phyloP scores from a whole-genome alignment of 2,113 vertebrate species.

The Pelecanoides urinatrix region DNA sequence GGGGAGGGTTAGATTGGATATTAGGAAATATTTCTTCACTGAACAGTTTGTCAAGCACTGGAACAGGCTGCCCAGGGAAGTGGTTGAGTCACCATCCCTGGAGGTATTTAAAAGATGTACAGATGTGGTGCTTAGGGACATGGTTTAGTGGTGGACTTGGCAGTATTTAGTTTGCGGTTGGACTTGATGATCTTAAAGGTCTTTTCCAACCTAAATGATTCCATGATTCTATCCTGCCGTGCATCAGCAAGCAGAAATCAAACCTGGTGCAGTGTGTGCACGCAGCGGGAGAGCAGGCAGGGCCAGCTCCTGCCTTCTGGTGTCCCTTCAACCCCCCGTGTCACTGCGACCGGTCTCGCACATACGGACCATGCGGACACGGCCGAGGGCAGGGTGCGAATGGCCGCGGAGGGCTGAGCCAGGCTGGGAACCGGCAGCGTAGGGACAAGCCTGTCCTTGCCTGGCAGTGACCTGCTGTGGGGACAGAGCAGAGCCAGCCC shows the following conservation, averaged over 20 bases:
- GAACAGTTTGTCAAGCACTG: no score
- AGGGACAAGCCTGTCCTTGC: not conserved
- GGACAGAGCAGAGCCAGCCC: not conserved
- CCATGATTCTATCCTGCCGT: not conserved
- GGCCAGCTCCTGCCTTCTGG: not conserved
- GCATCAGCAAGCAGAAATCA: not conserved
- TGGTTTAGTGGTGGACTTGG: no score
- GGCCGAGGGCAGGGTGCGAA: not conserved
- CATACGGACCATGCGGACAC: not conserved
- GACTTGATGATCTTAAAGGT: no score
- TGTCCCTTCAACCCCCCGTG: rapidly evolving
- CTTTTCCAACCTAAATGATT: no score
- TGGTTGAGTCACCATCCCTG: no score
- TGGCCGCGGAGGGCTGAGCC: not conserved
- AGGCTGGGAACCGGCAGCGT: not conserved
- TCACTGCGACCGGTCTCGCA: not conserved
- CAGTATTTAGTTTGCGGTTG: no score
- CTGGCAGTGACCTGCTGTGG: not conserved
- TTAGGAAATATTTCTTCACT: no score
- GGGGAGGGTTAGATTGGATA: no score
- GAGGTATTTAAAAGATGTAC: no score
- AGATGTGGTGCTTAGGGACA: no score
- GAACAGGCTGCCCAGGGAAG: no score
- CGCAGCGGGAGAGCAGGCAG: not conserved
- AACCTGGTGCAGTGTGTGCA: not conserved